Evolutionary conservation across 2,113 vertebrate species (phyloP).

Genomic region (Cheirogaleus medius): DNA sequence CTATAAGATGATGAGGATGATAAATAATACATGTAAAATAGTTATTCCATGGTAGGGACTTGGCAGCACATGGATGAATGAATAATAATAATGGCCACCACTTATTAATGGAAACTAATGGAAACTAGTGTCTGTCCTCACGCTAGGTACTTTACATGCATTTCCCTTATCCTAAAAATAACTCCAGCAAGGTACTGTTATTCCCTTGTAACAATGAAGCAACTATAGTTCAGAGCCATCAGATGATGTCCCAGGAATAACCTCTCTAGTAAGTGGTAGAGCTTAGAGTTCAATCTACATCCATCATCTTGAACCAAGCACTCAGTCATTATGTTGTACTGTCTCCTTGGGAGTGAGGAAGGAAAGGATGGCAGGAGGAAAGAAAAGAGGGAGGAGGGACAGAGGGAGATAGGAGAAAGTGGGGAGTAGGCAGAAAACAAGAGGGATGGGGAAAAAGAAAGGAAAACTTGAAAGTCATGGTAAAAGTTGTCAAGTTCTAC

Average conservation of each 20-base stretch:
- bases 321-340: background rate
- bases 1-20: background rate
- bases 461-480: background rate
- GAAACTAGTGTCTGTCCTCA: background rate
- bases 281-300: background rate
- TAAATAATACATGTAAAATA: background rate
- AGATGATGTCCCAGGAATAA: background rate
- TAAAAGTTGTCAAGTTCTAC: background rate
- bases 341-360: background rate
- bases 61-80: background rate
- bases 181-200: background rate
- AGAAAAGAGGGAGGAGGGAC: accelerated
- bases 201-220: background rate
- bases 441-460: background rate
- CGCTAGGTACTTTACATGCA: background rate
- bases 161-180: background rate
- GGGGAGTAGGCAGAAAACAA: background rate
- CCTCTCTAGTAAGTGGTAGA: background rate
- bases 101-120: background rate
- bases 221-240: background rate
- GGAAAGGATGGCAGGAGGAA: background rate
- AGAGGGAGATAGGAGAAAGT: background rate
- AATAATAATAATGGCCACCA: background rate
- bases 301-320: background rate
- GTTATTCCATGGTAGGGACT: background rate